These are phyloP conservation scores for Falco concolor DNA, from an alignment of 2,797 vertebrate genomes.

Conservation along the genomic window DNA sequence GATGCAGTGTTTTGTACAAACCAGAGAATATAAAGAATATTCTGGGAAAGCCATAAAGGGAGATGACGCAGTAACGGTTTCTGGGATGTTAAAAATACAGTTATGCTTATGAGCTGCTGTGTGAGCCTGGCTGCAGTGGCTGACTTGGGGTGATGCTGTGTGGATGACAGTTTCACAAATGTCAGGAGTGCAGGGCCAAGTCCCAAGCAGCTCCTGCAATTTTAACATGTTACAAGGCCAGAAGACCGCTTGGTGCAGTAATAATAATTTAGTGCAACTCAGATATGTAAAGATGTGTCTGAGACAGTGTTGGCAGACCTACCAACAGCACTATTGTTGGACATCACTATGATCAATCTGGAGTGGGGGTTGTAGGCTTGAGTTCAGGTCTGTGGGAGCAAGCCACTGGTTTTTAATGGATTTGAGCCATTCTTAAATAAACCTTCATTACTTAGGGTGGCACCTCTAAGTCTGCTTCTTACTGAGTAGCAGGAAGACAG, in stretches of 20 bases:
- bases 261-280: not conserved
- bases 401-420: not conserved
- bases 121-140: not conserved
- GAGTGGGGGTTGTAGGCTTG: not conserved
- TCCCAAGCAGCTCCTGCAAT: not conserved
- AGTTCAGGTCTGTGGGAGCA: not conserved
- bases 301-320: not conserved
- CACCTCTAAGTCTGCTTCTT: slow-evolving; percentile 20
- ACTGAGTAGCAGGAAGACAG: slow-evolving; percentile 4
- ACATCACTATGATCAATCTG: not conserved
- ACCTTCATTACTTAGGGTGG: slow-evolving; percentile 12
- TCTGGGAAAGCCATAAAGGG: slow-evolving; percentile 17
- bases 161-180: not conserved
- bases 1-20: not conserved
- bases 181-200: not conserved
- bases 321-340: not conserved
- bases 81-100: slow-evolving; percentile 6
- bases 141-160: not conserved
- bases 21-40: not conserved
- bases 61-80: not conserved
- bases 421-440: not conserved
- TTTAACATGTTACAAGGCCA: not conserved
- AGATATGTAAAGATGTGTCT: not conserved
- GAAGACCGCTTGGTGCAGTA: not conserved
- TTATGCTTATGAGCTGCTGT: not conserved